Evolutionary conservation across 2,113 vertebrate species (phyloP), one percentile per base, ranked within the genome.

Genomic region (Microcebus ravelobensis): DNA sequence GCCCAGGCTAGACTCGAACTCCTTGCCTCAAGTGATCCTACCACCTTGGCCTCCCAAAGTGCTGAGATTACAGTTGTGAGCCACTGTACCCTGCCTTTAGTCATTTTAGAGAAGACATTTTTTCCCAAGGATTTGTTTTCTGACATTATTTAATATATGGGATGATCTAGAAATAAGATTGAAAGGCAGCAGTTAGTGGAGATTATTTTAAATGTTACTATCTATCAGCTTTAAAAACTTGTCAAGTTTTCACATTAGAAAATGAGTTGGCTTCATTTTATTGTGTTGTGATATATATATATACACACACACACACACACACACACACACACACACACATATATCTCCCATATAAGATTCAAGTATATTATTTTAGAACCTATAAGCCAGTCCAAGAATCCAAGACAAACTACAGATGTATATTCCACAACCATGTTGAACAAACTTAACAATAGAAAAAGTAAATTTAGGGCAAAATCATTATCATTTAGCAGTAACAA

Each of bases 31-130:
- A 57, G 18, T 57, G 55, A 57, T 57, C 18, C 18, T 57, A 6
- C 55, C 55, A 57, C 6, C 20, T 20, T 21, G 55, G 55, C 55
- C 59, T 61, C 23, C 23, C 59, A 61, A 61, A 25, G 59, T 8
- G 23, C 23, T 10, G 59, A 8, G 59, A 25, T 61, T 27, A 61
- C 21, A 61, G 23, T 23, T 8, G 8, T 61, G 8, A 61, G 59
- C 59, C 59, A 10, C 8, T 61, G 59, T 25, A 10, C 59, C 59
- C 59, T 27, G 59, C 59, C 59, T 77, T 90, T 55, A 90, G 65
- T 29, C 45, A 82, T 96, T 97, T 97, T 81, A 94, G 85, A 94
- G 45, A 70, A 57, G 77, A 70, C 17, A 94, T 12, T 82, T 96
- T 94, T 50, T 57, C 20, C 50, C 31, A 85, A 73, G 50, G 82